Conservation (phyloP, 92 coral and sea anemone genomes). For the Epizoanthus rinbou region DNA sequence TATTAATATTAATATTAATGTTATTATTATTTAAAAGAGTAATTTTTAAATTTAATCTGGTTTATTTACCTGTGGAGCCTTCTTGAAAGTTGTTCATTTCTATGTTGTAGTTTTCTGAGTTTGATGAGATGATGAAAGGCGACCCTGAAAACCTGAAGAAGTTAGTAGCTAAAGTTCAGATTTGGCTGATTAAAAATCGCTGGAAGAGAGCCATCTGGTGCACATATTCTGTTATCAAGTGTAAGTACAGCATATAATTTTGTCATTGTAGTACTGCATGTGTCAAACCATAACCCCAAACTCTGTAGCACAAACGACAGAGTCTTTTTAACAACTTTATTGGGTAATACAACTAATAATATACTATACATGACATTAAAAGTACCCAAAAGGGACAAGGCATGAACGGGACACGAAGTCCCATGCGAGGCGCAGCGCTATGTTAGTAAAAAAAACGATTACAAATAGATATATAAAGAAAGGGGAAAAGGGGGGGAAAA, state of each 20-base stretch:
- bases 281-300: not conserved
- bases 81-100: not conserved
- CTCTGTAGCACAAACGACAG: not conserved
- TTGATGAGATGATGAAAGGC: conserved; percentile 92
- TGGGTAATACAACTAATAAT: no score
- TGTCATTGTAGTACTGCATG: not conserved
- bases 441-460: no score
- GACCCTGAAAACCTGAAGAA: conserved; percentile 92
- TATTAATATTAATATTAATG: no score
- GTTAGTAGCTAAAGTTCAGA: conserved; percentile 83
- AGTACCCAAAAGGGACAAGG: no score
- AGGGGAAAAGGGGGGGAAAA: no score
- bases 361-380: no score
- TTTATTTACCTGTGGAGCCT: not conserved
- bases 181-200: conserved; percentile 85
- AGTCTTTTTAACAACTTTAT: no score
- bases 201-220: conserved; percentile 98
- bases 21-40: no score
- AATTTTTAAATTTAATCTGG: not conserved
- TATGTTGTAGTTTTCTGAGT: conserved; percentile 84
- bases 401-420: no score
- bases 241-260: conserved; percentile 47
- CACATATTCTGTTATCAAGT: conserved; percentile 88
- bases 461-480: no score
- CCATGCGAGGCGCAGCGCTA: no score